Conservation (phyloP, 2,888 invertebrate species). For the Gasteruption jaculator region DNA sequence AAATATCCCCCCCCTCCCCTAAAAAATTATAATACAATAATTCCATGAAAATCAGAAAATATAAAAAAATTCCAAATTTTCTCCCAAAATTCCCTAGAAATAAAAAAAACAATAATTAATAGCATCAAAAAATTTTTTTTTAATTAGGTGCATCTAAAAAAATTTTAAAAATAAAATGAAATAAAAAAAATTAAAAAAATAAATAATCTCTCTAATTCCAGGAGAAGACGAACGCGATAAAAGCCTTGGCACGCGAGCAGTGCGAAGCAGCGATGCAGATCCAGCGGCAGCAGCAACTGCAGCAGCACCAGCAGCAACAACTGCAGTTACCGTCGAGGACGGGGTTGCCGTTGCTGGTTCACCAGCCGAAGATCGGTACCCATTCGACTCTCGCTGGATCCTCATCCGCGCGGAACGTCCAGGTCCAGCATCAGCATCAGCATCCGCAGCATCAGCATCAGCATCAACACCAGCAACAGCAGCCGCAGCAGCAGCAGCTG, state of each 20-base stretch:
- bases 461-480: conserved; percentile 34
- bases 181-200: conserved; percentile 54
- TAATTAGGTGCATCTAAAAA: conserved; percentile 1
- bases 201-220: conserved; percentile 30
- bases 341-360: conserved; percentile 41
- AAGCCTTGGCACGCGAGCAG: conserved; percentile 56
- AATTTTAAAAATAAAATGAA: not conserved
- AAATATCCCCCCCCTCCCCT: no score
- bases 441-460: conserved; percentile 31
- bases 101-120: conserved; percentile 1
- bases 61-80: not conserved
- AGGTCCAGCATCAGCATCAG: conserved; percentile 37
- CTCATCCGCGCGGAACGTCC: conserved; percentile 51
- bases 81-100: conserved; percentile 4
- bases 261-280: conserved; percentile 46
- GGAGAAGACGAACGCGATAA: conserved; percentile 81
- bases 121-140: conserved; percentile 3
- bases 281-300: conserved; percentile 42
- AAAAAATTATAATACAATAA: no score
- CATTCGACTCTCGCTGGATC: conserved; percentile 41
- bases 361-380: conserved; percentile 45
- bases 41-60: no score
- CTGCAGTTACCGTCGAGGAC: conserved; percentile 46
- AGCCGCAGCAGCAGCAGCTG: conserved; percentile 11
- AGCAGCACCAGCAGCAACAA: conserved; percentile 40